Percentiles rank a stretch among this genome's conserved stretches.
Conservation (phyloP, 2,797 vertebrate species). For the Aplochiton taeniatus region DNA sequence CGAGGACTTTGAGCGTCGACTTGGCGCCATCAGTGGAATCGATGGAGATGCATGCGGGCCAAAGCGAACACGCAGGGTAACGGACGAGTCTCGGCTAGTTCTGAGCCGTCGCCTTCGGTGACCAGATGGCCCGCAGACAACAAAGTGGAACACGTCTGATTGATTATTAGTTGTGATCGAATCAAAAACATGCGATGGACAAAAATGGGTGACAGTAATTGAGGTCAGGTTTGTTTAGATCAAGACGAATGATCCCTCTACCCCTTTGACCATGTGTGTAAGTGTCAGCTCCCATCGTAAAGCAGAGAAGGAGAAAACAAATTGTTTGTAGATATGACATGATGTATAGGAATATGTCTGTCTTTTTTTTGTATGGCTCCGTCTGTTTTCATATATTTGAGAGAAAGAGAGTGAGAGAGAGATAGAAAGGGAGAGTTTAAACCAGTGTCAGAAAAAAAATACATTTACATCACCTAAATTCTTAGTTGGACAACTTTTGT, state of each 20-base stretch:
- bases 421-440: constrained; percentile 11
- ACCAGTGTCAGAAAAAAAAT: too few relatives aligned
- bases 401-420: not conserved
- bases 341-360: not conserved
- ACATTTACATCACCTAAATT: too few relatives aligned
- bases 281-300: constrained; percentile 28
- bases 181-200: constrained; percentile 68
- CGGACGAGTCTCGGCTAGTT: constrained; percentile 33
- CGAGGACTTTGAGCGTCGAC: constrained; percentile 29
- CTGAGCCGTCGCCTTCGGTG: constrained; percentile 35
- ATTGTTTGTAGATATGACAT: constrained; percentile 20
- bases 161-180: constrained; percentile 72
- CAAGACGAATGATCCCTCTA: constrained; percentile 62
- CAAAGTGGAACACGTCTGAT: constrained; percentile 59
- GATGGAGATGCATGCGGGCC: constrained; percentile 45
- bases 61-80: constrained; percentile 26
- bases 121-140: constrained; percentile 70
- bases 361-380: not conserved
- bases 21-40: constrained; percentile 41
- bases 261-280: constrained; percentile 42
- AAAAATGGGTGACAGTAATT: constrained; percentile 69
- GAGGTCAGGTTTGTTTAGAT: constrained; percentile 67
- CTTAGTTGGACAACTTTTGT: too few relatives aligned
- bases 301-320: constrained; percentile 13
- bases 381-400: too few relatives aligned